Percentiles rank a stretch among this genome's conserved stretches.
phyloP scores from a whole-genome alignment of 64 coral and sea anemone genomes.

The Pachyseris speciosa region DNA sequence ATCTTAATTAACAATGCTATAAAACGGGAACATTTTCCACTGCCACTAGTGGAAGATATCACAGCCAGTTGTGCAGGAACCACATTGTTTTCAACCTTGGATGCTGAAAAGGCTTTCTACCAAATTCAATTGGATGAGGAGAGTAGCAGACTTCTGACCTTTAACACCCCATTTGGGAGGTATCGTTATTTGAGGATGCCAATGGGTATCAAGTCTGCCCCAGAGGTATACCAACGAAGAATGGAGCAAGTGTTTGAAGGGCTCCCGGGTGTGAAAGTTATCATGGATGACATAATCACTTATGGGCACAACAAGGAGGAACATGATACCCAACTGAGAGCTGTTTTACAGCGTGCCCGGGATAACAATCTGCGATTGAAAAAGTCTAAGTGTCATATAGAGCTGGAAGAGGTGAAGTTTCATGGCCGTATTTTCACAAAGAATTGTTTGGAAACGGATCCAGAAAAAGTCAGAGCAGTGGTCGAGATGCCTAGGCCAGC shows the following conservation, averaged over 20 bases:
- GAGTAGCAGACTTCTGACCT: not conserved
- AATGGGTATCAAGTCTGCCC: constrained; percentile 12
- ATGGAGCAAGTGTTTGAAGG: constrained; percentile 19
- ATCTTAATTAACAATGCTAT: too few species aligned
- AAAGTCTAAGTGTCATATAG: not conserved
- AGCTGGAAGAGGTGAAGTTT: not conserved
- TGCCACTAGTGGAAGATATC: too few species aligned
- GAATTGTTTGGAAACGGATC: constrained; percentile 20
- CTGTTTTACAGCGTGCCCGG: constrained; percentile 28
- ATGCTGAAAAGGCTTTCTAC: not conserved
- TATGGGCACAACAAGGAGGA: not conserved
- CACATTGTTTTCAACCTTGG: too few species aligned
- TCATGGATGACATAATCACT: constrained; percentile 28
- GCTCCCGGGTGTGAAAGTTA: not conserved
- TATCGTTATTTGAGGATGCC: not conserved
- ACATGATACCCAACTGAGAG: constrained; percentile 34
- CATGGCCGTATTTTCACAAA: constrained; percentile 22
- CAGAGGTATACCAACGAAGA: constrained; percentile 5
- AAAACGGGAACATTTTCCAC: too few species aligned
- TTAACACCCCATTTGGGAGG: constrained; percentile 27
- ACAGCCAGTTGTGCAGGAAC: too few species aligned
- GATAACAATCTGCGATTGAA: constrained; percentile 39
- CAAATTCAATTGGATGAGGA: not conserved
- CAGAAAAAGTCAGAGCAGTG: constrained; percentile 31
- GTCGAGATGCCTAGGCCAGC: constrained; percentile 38